A percentile compares a stretch with the other conserved stretches of the same genome.
Evolutionary conservation across 2,113 vertebrate genomes (phyloP).

Genomic region (Carollia perspicillata): DNA sequence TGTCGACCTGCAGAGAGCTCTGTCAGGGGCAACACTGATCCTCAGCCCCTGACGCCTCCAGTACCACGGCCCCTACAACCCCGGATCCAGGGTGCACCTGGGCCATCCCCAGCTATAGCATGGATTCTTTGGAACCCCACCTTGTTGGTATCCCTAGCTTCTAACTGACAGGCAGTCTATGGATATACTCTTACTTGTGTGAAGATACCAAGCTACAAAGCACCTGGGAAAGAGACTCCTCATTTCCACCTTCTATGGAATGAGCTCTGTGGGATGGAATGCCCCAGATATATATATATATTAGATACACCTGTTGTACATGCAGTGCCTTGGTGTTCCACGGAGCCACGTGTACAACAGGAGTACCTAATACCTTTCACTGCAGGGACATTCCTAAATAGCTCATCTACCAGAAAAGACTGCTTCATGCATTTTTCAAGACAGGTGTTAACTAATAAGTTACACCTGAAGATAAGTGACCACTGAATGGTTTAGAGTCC

Average conservation of each 20-base stretch:
- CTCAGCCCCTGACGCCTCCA: not conserved
- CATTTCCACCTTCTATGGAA: not conserved
- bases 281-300: not conserved
- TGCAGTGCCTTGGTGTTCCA: not conserved
- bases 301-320: too few species aligned
- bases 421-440: conserved; percentile 66
- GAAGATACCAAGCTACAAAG: not conserved
- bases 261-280: not conserved
- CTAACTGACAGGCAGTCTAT: not conserved
- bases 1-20: not conserved
- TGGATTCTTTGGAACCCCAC: not conserved
- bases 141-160: not conserved
- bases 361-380: not conserved
- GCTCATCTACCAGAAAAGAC: not conserved
- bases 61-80: not conserved
- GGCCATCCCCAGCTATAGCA: not conserved
- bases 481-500: not conserved
- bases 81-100: not conserved
- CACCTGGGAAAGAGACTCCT: not conserved
- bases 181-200: not conserved
- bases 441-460: conserved; percentile 57
- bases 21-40: too few species aligned
- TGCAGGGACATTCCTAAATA: not conserved
- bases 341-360: not conserved
- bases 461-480: not conserved